These are phyloP conservation scores for Agrochola macilenta DNA, from an alignment of 2,888 invertebrate species.

Conservation along the genomic window DNA sequence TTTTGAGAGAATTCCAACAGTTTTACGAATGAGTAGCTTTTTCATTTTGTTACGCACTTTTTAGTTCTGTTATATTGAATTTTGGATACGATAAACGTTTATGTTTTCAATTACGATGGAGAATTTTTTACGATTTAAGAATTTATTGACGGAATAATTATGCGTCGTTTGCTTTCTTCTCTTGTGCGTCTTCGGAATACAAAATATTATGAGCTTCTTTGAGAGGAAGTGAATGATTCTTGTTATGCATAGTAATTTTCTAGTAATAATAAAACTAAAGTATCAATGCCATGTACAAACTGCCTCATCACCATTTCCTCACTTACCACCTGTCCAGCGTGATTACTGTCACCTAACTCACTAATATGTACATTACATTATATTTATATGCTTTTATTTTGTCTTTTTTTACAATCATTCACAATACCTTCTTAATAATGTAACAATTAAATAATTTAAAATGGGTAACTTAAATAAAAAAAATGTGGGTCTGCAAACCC, in stretches of 20 bases:
- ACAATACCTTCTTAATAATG: no score
- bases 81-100: constrained; percentile 38
- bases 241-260: constrained; percentile 14
- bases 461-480: no score
- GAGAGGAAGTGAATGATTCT: not conserved
- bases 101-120: constrained; percentile 46
- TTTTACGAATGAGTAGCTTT: constrained; percentile 51
- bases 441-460: no score
- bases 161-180: constrained; percentile 10
- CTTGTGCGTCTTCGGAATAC: constrained; percentile 27
- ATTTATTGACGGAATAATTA: constrained; percentile 29
- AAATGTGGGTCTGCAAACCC: no score
- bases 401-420: no score
- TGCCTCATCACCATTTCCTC: no score
- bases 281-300: no score
- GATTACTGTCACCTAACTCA: no score
- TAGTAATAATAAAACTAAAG: not conserved
- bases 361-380: no score
- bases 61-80: constrained; percentile 14
- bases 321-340: no score
- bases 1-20: constrained; percentile 42
- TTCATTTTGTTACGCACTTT: constrained; percentile 43
- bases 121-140: constrained; percentile 48
- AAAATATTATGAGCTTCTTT: constrained; percentile 27
- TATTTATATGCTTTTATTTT: not conserved